phyloP scores from a whole-genome alignment of 1,140 invertebrate genomes.

The Apolygus lucorum region DNA sequence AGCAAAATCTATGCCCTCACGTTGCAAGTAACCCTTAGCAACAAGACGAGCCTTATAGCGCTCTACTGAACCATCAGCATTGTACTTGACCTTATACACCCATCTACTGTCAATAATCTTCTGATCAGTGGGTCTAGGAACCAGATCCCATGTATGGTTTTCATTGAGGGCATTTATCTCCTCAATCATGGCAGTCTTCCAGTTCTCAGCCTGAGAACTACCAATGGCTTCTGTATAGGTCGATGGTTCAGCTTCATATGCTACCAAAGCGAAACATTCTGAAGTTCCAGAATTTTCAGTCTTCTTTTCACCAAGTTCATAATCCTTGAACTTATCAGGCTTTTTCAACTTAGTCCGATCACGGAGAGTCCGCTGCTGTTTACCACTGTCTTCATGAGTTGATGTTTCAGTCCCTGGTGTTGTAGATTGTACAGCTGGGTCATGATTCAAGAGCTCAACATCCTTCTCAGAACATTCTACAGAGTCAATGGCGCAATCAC shows the following conservation, averaged over 20 bases:
- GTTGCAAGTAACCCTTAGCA: conserved; percentile 33
- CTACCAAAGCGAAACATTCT: background rate
- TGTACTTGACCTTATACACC: conserved; percentile 29
- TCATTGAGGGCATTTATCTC: conserved; percentile 30
- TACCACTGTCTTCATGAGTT: background rate
- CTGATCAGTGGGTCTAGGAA: conserved; percentile 19
- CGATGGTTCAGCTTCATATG: background rate
- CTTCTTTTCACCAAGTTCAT: conserved; percentile 17
- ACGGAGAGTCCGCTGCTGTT: background rate
- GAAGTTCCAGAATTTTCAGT: conserved; percentile 21
- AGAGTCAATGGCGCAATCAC: background rate
- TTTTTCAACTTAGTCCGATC: background rate
- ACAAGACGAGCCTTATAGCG: conserved; percentile 37
- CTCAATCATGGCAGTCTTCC: conserved; percentile 31
- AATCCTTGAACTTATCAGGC: background rate
- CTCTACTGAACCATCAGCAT: background rate
- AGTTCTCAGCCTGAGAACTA: conserved; percentile 27
- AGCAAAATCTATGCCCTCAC: conserved; percentile 31
- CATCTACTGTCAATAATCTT: conserved; percentile 31
- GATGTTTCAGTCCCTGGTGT: background rate
- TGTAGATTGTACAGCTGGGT: background rate
- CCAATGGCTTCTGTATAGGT: conserved; percentile 13
- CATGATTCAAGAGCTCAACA: background rate
- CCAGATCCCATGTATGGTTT: conserved; percentile 31
- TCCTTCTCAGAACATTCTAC: background rate